A percentile compares a stretch with the other conserved stretches of the same genome.
phyloP scores from a whole-genome alignment of 2,113 vertebrate species.

The Phalacrocorax aristotelis region DNA sequence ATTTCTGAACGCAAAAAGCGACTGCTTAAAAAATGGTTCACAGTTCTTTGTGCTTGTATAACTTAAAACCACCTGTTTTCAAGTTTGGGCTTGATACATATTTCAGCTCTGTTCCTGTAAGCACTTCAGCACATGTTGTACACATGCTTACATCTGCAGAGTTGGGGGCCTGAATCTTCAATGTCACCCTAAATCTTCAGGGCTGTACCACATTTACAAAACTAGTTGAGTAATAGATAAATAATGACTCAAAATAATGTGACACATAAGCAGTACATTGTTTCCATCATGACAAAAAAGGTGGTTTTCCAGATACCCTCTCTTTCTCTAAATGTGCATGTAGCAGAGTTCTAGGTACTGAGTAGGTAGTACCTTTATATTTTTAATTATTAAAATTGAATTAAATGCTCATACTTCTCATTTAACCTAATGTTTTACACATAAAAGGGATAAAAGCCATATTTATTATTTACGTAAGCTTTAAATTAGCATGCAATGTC shows the following conservation, averaged over 20 bases:
- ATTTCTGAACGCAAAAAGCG: not conserved
- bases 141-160: not conserved
- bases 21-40: not conserved
- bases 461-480: not conserved
- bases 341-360: not conserved
- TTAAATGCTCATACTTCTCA: not conserved
- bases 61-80: slow-evolving; percentile 65
- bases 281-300: not conserved
- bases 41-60: slow-evolving; percentile 55
- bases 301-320: not conserved
- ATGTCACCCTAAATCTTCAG: slow-evolving; percentile 13
- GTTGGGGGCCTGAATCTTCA: not conserved
- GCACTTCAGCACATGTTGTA: slow-evolving; percentile 38
- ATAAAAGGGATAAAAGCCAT: not conserved
- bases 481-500: not conserved
- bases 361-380: not conserved
- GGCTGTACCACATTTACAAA: not conserved
- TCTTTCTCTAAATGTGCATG: not conserved
- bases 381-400: not conserved
- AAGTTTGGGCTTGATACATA: slow-evolving; percentile 67
- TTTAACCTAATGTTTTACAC: not conserved
- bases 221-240: slow-evolving; percentile 1
- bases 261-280: not conserved
- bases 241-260: slow-evolving; percentile 8
- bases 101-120: slow-evolving; percentile 33